Evolutionary conservation across 2,113 vertebrate species (phyloP).

Genomic region (Phaetusa simplex): DNA sequence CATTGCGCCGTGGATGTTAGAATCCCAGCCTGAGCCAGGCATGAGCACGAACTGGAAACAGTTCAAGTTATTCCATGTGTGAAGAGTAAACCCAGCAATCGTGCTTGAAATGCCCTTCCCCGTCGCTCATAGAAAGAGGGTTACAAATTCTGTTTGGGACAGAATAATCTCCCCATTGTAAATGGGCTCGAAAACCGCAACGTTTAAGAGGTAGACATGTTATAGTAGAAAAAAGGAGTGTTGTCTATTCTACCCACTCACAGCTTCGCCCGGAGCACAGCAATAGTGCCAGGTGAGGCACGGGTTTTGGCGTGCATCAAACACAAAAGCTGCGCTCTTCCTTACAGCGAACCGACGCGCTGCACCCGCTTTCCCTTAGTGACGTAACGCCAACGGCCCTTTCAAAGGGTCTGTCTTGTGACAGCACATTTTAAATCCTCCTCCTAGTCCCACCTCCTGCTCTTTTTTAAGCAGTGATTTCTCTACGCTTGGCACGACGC

Average conservation of each 20-base stretch:
- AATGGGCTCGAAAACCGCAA: neutral
- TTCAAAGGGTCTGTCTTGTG: neutral
- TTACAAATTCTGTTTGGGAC: no score
- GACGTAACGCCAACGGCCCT: fast-evolving
- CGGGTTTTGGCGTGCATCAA: neutral
- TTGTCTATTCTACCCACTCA: neutral
- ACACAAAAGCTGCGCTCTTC: neutral
- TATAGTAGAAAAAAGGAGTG: neutral
- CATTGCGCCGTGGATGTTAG: neutral
- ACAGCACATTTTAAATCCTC: neutral
- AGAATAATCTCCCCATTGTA: neutral
- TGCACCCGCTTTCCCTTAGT: neutral
- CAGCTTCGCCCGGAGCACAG: neutral
- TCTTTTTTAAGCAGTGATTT: neutral
- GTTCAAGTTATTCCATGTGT: neutral
- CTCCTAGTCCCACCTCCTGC: neutral
- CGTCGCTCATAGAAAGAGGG: neutral
- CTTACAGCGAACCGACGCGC: neutral
- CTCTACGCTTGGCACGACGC: no score
- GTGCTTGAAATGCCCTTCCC: neutral
- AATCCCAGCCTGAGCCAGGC: neutral
- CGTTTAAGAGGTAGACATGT: neutral
- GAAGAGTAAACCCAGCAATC: neutral
- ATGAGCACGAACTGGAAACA: neutral
- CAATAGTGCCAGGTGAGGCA: neutral